Percentiles rank a stretch among this genome's conserved stretches.
These are phyloP conservation scores for Pocillopora grandis DNA, from an alignment of 92 coral and sea anemone species.

Conservation along the genomic window DNA sequence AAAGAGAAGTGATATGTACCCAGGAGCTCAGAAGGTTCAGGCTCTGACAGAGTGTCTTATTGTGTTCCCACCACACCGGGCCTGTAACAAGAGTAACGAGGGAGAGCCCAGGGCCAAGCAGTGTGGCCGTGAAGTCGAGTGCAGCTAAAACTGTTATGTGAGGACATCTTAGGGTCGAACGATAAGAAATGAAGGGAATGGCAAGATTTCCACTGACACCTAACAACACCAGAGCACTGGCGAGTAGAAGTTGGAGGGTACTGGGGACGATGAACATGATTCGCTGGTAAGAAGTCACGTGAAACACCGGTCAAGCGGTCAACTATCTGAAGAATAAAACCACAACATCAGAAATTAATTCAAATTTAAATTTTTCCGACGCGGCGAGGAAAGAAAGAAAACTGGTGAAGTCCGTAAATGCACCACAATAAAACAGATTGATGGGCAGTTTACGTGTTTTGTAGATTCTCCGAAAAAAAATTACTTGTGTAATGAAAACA, in stretches of 20 bases:
- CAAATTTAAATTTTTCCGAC: no score
- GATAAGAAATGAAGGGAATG: conserved; percentile 13
- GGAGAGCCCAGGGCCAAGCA: conserved; percentile 47
- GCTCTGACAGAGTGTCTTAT: conserved; percentile 38
- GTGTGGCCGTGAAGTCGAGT: conserved; percentile 45
- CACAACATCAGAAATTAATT: background rate
- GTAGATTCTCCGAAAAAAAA: no score
- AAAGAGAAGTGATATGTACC: conserved; percentile 19
- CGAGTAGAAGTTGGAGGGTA: conserved; percentile 21
- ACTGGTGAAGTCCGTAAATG: background rate
- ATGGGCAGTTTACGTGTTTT: no score
- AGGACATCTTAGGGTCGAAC: conserved; percentile 32
- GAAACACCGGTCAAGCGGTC: background rate
- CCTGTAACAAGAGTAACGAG: conserved; percentile 29
- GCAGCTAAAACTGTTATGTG: conserved; percentile 33
- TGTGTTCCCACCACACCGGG: conserved; percentile 33
- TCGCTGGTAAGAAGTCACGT: conserved; percentile 11
- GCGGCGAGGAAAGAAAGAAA: background rate
- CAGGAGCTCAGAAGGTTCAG: conserved; percentile 40
- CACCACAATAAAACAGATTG: no score
- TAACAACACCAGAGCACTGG: conserved; percentile 24
- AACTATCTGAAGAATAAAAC: background rate
- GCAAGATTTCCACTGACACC: conserved; percentile 58
- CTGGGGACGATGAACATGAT: conserved; percentile 28
- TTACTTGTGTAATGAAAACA: no score